These are phyloP conservation scores for Dioctria linearis DNA, from an alignment of 2,888 invertebrate genomes.

Conservation along the genomic window DNA sequence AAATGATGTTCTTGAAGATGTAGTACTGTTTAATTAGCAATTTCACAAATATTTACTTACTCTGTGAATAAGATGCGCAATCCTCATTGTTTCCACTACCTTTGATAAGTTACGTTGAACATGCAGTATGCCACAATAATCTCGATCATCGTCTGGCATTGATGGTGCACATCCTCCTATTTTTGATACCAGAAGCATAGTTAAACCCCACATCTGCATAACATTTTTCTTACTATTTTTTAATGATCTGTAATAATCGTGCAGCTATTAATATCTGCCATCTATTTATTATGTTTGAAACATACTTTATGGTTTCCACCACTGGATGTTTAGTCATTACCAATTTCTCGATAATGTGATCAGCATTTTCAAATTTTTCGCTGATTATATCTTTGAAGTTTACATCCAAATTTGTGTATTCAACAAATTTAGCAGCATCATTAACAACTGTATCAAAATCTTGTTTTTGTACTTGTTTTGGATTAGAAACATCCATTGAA, in stretches of 20 bases:
- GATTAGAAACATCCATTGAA: conserved; percentile 61
- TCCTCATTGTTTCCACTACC: conserved; percentile 97
- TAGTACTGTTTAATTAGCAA: too few species aligned
- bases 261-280: too few species aligned
- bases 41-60: too few species aligned
- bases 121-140: conserved; percentile 87
- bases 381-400: conserved; percentile 93
- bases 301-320: conserved; percentile 95
- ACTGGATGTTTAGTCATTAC: conserved; percentile 96
- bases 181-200: conserved; percentile 91
- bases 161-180: conserved; percentile 88
- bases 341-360: conserved; percentile 89
- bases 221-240: conserved; percentile 94
- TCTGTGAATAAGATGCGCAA: conserved; percentile 93
- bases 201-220: conserved; percentile 95
- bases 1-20: too few species aligned
- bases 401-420: conserved; percentile 94
- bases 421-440: conserved; percentile 96
- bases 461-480: conserved; percentile 74
- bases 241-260: conserved; percentile 81
- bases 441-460: conserved; percentile 95
- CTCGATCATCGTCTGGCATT: conserved; percentile 87
- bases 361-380: conserved; percentile 96
- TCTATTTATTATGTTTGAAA: too few species aligned
- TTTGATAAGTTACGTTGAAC: conserved; percentile 92